Conservation (phyloP, 2,888 invertebrate genomes). For the Parnassius mnemosyne region DNA sequence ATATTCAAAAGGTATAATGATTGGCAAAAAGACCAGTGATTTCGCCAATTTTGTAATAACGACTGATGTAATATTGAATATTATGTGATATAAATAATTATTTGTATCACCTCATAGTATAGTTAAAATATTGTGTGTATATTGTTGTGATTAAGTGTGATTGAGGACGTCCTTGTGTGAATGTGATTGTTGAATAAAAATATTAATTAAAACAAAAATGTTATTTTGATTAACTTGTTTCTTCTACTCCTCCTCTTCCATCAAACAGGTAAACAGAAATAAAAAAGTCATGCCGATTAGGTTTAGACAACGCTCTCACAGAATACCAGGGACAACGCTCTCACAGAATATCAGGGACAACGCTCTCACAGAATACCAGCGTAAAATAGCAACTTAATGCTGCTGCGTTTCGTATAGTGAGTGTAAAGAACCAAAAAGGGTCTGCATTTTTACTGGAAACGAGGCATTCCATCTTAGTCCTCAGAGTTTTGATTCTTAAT, state of each 20-base stretch:
- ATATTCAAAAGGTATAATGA: slow-evolving; percentile 40
- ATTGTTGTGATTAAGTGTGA: slow-evolving; percentile 65
- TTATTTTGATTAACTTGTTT: neutral
- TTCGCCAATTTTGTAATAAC: slow-evolving; percentile 70
- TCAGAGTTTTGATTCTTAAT: no score
- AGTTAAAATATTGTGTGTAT: slow-evolving; percentile 63
- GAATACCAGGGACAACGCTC: no score
- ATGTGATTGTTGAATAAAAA: slow-evolving; percentile 73
- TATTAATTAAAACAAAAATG: slow-evolving; percentile 35
- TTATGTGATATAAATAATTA: slow-evolving; percentile 71
- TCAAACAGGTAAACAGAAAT: neutral
- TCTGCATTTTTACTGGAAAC: no score
- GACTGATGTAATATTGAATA: slow-evolving; percentile 75
- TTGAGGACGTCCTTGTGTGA: slow-evolving; percentile 79
- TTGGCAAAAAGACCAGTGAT: slow-evolving; percentile 54
- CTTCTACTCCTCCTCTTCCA: neutral
- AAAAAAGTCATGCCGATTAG: no score
- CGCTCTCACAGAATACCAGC: no score
- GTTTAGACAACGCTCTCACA: no score
- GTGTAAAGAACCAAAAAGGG: no score
- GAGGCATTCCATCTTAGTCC: no score
- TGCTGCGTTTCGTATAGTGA: no score
- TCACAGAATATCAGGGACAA: no score
- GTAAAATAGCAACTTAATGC: no score
- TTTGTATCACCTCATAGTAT: slow-evolving; percentile 72